phyloP scores from a whole-genome alignment of 2,797 vertebrate genomes.

The Sternotherus odoratus region DNA sequence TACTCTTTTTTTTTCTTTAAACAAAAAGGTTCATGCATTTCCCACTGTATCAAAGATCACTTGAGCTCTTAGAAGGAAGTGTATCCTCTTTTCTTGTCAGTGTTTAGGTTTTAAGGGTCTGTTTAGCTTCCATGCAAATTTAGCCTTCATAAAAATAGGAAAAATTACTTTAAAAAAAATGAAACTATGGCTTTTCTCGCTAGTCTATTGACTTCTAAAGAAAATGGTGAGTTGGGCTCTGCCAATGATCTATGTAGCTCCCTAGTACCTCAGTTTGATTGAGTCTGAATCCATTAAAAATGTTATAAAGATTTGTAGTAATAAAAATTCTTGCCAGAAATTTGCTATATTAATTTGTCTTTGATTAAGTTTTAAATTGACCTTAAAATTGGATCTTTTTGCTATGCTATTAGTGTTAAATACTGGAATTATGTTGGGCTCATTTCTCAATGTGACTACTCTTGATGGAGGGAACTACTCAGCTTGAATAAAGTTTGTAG shows the following conservation, averaged over 20 bases:
- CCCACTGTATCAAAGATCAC: background rate
- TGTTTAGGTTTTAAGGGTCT: background rate
- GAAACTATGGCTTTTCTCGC: background rate
- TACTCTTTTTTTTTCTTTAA: background rate
- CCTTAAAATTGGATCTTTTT: slow-evolving; percentile 64
- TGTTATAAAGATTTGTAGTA: slow-evolving; percentile 63
- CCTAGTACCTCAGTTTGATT: slow-evolving; percentile 57
- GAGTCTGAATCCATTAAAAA: slow-evolving; percentile 61
- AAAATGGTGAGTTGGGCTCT: slow-evolving; percentile 24
- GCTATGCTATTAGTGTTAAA: background rate
- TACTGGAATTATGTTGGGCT: slow-evolving; percentile 10
- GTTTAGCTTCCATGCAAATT: slow-evolving; percentile 19
- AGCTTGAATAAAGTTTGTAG: background rate
- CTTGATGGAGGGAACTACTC: background rate
- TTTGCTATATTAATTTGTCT: slow-evolving; percentile 60
- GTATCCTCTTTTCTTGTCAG: background rate
- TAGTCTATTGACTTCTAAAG: slow-evolving; percentile 48
- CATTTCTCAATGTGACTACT: background rate
- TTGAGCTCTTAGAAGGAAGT: background rate
- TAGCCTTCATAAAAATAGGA: background rate
- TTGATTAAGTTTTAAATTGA: slow-evolving; percentile 73
- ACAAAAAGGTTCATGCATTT: background rate
- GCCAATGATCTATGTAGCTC: slow-evolving; percentile 44
- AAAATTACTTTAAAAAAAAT: slow-evolving; percentile 5
- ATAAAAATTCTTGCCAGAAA: slow-evolving; percentile 66